phyloP scores from a whole-genome alignment of 2,888 invertebrate genomes.

The Carterocephalus palaemon region DNA sequence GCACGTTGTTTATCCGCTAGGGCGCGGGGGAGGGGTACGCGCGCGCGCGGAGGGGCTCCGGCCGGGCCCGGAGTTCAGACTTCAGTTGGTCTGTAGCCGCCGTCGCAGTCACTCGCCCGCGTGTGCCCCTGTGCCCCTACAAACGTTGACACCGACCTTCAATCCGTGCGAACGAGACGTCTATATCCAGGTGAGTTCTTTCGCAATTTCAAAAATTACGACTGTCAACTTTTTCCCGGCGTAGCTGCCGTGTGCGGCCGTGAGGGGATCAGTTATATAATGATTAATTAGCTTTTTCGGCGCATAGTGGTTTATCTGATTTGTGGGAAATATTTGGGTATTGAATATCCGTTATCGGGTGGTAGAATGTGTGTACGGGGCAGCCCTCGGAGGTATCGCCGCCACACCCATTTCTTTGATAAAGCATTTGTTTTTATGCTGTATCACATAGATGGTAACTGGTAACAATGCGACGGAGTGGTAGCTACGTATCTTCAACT shows the following conservation, averaged over 20 bases:
- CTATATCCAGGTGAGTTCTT: slow-evolving; percentile 65
- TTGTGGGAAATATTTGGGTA: slow-evolving; percentile 2
- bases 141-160: slow-evolving; percentile 66
- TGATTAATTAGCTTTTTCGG: slow-evolving; percentile 23
- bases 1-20: slow-evolving; percentile 77
- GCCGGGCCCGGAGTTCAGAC: slow-evolving; percentile 66
- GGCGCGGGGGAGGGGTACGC: slow-evolving; percentile 49
- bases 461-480: no score
- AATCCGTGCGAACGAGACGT: slow-evolving; percentile 72
- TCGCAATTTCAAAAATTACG: slow-evolving; percentile 35
- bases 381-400: no score
- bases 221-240: slow-evolving; percentile 24
- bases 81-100: slow-evolving; percentile 57
- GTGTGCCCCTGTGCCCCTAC: slow-evolving; percentile 55
- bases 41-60: slow-evolving; percentile 50
- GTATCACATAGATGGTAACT: no score
- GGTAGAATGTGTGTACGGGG: no score
- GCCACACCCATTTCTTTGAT: no score
- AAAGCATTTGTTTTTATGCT: no score
- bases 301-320: not conserved
- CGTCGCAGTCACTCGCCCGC: slow-evolving; percentile 59
- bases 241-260: slow-evolving; percentile 11
- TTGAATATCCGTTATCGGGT: no score
- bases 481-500: no score
- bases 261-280: slow-evolving; percentile 23